Evolutionary conservation across 2,797 vertebrate genomes (phyloP), one percentile per base, ranked within the genome.

Genomic region (Pipistrellus pipistrellus): DNA sequence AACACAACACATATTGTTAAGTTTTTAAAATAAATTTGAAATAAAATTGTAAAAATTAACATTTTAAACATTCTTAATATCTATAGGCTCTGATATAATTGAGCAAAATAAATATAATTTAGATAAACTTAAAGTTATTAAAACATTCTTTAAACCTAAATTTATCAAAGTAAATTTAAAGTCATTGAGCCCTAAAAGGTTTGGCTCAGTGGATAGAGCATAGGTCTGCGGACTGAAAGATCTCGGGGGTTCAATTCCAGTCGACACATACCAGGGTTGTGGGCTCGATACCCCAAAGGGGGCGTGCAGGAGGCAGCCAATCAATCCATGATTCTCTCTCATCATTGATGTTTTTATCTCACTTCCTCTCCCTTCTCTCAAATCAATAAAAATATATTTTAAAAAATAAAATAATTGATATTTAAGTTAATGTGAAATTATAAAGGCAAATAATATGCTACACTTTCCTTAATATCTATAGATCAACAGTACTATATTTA

Each of bases 341-440:
- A 59, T 59, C 25, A 59, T 5, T 27, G 57, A 59, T 59, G 57
- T 59, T 59, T 59, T 57, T 57, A 23, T 59, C 5, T 59, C 11
- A 27, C 57, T 27, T 25, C 25, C 0, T 13, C 57, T 27, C 57
- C 57, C 25, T 59, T 59, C 57, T 59, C 57, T 59, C 23, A 59
- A 59, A 59, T 25, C 57, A 59, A 59, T 59, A 59, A 59, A 59
- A 59, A 59, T 59, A 59, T 59, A 59, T 41, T 59, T 59, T 25
- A 59, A 59, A 59, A 59, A 25, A 59, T 82, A 71, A 77, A 76
- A 8, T 48, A 69, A 55, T 3, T 68, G 0, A 48, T 91, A 88
- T 18, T 75, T 77, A 76, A 59, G 53, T 85, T 73, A 75, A 89
- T 41, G 35, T 72, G 48, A 93, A 77, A 92, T 86, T 85, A 86